These are phyloP conservation scores for Garrulus glandarius DNA, from an alignment of 2,797 vertebrate genomes.

Conservation along the genomic window DNA sequence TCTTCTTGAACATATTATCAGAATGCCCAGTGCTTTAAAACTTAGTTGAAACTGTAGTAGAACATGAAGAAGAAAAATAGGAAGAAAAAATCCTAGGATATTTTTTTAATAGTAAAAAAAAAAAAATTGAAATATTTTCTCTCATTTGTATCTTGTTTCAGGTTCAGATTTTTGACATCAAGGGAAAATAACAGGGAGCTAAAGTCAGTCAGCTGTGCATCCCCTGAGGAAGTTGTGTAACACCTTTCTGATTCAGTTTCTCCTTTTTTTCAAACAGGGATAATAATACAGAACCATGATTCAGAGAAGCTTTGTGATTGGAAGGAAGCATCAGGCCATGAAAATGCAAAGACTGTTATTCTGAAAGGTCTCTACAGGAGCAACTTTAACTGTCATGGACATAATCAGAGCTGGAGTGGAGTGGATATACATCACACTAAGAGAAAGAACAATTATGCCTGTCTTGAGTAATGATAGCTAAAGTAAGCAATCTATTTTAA, in stretches of 20 bases:
- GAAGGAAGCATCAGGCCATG: neutral
- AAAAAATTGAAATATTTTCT: neutral
- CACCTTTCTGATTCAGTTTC: neutral
- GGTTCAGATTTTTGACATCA: neutral
- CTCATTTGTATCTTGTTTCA: neutral
- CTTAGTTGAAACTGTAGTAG: neutral
- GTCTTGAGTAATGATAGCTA: neutral
- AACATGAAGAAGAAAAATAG: neutral
- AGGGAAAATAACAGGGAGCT: neutral
- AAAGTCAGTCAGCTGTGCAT: neutral
- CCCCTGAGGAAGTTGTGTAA: neutral
- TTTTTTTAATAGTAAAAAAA: neutral
- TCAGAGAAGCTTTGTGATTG: neutral
- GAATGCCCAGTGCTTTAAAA: neutral
- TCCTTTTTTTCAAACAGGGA: neutral
- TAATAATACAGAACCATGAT: neutral
- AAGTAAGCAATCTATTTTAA: neutral
- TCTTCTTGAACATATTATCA: neutral
- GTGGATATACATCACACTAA: neutral
- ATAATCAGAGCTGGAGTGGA: neutral
- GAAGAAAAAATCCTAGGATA: accelerated
- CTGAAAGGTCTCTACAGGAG: neutral
- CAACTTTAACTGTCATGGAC: neutral
- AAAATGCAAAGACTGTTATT: neutral
- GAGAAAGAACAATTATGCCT: neutral